These are phyloP conservation scores for Diadema setosum DNA, from an alignment of 35 echinoderm and acorn worm genomes.

Conservation along the genomic window DNA sequence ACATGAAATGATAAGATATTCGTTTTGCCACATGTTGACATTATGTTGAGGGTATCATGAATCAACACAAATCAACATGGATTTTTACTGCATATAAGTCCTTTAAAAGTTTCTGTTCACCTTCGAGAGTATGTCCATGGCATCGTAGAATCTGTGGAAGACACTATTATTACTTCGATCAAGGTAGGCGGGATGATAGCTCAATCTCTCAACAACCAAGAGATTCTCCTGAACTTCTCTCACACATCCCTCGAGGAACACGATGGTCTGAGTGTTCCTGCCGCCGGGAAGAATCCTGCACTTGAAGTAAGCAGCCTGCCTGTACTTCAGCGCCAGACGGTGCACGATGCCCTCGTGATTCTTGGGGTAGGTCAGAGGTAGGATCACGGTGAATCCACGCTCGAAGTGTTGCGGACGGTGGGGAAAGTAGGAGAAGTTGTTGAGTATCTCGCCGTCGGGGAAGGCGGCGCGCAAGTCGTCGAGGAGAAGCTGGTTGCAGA, in stretches of 20 bases:
- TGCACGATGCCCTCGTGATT: constrained; percentile 34
- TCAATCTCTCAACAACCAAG: constrained; percentile 38
- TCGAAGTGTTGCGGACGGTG: constrained; percentile 42
- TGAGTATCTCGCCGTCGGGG: constrained; percentile 27
- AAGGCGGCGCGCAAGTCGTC: background rate
- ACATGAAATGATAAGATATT: too few species aligned
- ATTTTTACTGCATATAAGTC: too few species aligned
- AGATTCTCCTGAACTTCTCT: constrained; percentile 49
- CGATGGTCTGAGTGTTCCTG: constrained; percentile 17
- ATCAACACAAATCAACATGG: too few species aligned
- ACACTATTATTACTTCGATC: constrained; percentile 39
- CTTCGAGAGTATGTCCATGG: constrained; percentile 10
- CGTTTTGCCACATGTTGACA: too few species aligned
- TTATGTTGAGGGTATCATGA: too few species aligned
- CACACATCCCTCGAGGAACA: constrained; percentile 7
- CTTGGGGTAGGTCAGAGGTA: constrained; percentile 16
- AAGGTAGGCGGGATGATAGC: constrained; percentile 57
- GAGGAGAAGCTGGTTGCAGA: constrained; percentile 5
- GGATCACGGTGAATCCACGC: constrained; percentile 46
- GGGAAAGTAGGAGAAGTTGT: constrained; percentile 69
- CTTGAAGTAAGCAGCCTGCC: constrained; percentile 60
- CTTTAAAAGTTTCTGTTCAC: background rate
- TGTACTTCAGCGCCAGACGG: constrained; percentile 36
- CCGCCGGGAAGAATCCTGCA: constrained; percentile 27
- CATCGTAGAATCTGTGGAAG: constrained; percentile 28